These are phyloP conservation scores for Marmota monax DNA, from an alignment of 2,113 vertebrate genomes.

Conservation along the genomic window DNA sequence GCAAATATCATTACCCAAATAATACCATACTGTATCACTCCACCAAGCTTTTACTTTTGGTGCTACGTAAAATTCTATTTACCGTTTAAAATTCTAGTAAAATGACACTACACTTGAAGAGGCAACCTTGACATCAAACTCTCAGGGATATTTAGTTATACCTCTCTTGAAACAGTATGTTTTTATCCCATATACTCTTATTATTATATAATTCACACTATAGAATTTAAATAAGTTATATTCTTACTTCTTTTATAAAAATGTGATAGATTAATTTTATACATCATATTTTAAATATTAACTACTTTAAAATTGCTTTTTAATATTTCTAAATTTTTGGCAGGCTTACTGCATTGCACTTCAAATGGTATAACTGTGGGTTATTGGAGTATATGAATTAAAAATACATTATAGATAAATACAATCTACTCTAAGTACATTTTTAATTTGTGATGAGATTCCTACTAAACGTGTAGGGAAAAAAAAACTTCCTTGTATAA, in stretches of 20 bases:
- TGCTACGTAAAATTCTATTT: neutral
- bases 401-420: conserved; percentile 1
- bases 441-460: conserved; percentile 18
- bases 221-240: neutral
- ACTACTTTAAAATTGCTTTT: neutral
- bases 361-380: neutral
- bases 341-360: neutral
- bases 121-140: neutral
- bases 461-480: neutral
- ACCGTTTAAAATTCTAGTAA: neutral
- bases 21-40: neutral
- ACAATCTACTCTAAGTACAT: neutral
- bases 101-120: neutral
- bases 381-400: neutral
- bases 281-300: too few relatives aligned
- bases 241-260: neutral
- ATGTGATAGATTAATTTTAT: neutral
- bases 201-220: neutral
- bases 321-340: neutral
- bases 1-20: neutral
- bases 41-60: neutral
- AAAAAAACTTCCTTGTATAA: neutral
- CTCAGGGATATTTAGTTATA: neutral
- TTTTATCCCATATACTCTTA: neutral
- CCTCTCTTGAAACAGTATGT: neutral